These are phyloP conservation scores for Empidonax traillii DNA, from an alignment of 2,113 vertebrate genomes.

Conservation along the genomic window DNA sequence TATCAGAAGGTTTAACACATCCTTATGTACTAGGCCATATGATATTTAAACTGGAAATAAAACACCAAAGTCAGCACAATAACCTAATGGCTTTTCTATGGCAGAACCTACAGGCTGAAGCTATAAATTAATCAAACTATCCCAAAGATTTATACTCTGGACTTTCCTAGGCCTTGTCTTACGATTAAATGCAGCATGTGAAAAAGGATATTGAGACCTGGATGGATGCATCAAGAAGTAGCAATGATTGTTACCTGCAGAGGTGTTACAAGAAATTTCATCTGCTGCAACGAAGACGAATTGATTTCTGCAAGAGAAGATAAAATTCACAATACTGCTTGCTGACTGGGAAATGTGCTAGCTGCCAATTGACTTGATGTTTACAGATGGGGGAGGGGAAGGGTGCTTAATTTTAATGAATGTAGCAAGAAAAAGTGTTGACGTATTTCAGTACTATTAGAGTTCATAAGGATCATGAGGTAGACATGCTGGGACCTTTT, in stretches of 20 bases:
- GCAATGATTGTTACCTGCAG: slow-evolving; percentile 94
- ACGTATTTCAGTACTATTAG: slow-evolving; percentile 52
- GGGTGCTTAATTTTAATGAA: slow-evolving; percentile 78
- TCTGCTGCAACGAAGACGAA: slow-evolving; percentile 97
- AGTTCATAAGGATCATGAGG: slow-evolving; percentile 74
- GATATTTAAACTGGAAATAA: slow-evolving; percentile 64
- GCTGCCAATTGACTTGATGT: slow-evolving; percentile 82
- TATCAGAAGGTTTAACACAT: slow-evolving; percentile 22
- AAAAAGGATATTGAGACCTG: slow-evolving; percentile 84
- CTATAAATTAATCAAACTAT: slow-evolving; percentile 53
- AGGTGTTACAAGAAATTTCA: slow-evolving; percentile 98
- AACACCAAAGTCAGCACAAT: slow-evolving; percentile 72
- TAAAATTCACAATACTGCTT: slow-evolving; percentile 96
- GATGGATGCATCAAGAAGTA: slow-evolving; percentile 89
- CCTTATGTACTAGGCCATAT: slow-evolving; percentile 48
- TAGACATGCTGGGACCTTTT: slow-evolving; percentile 77
- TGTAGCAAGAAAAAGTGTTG: slow-evolving; percentile 74
- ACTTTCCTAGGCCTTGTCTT: slow-evolving; percentile 68
- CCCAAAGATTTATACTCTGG: slow-evolving; percentile 48
- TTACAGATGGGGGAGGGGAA: slow-evolving; percentile 75
- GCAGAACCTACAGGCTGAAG: slow-evolving; percentile 55
- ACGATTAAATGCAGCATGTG: slow-evolving; percentile 79
- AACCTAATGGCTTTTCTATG: slow-evolving; percentile 31
- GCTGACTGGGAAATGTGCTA: slow-evolving; percentile 85
- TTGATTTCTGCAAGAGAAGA: slow-evolving; percentile 98